Base-by-base conservation (phyloP, 2,888 invertebrate genomes). In the Acronicta psi region DNA sequence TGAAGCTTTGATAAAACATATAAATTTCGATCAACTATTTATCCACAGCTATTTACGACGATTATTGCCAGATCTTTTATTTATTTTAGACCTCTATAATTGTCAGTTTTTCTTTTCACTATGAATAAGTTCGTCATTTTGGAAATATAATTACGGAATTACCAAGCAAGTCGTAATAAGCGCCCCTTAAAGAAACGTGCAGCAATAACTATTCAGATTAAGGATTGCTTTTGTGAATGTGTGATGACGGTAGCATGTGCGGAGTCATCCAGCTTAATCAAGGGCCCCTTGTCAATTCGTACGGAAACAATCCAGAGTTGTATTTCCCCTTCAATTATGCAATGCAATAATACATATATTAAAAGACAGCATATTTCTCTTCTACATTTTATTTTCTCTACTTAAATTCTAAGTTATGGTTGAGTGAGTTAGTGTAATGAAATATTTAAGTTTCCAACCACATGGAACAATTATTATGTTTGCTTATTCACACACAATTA, bases 1-100 rank as follows among this genome's bases (percentile, higher is more conserved):
- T 57, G 59, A 56, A 64, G 43, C 64, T 78, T 78, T 77, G 65
- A 68, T 41, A 51, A 43, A 40, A 59, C 59, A 49, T 18, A 7
- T n/a, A 29, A 10, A 46, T 11, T 52, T 51, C 17, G n/a, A n/a
- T n/a, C n/a, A n/a, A n/a, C n/a, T n/a, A n/a, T n/a, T n/a, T n/a
- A n/a, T n/a, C n/a, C n/a, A n/a, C n/a, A 7, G 34, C 1, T 7
- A 25, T 1, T 23, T 23, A 23, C 23, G 23, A 7, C 23, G 6
- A 23, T 2, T 23, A 23, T 23, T 23, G 23, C 23, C 6, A 23
- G 7, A 23, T 23, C 3, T 25, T 25, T 25, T 25, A 7, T 25
- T 25, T 9, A 25, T 29, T 29, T 29, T 29, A 11, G 4, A 29
- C 11, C 25, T 29, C 0, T 29, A 11, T 29, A 29, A 3, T 29